Evolutionary conservation across 1,140 invertebrate genomes (phyloP), one percentile per base, ranked within the genome.

Genomic region (Cydia fagiglandana): DNA sequence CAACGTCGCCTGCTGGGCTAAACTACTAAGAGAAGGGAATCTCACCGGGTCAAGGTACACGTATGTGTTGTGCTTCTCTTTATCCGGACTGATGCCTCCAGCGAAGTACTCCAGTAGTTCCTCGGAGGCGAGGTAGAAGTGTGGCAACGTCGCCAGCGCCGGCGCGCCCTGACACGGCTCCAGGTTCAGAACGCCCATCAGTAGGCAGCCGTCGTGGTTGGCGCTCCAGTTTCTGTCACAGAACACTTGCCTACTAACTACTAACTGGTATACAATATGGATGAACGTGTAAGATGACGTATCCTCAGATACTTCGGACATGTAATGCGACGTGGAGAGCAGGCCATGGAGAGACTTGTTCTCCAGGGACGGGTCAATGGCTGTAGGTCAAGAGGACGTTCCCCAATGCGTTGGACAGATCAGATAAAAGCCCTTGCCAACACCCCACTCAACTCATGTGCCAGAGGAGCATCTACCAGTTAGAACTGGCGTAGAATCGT

Each of bases 21-120:
- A 73, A 75, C 13, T 47, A 56, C 17, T 17, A n/a, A 24, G n/a
- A 24, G 45, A 34, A 17, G 12, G 3, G 75, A 68, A 47, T 88
- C 93, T 93, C 86, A 95, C 95, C 73, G 94, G 93, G 81, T 96
- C 94, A 13, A 96, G 85, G 82, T 95, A 94, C 3, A 94, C 87
- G 76, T 91, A 95, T 38, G 92, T 94, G 75, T 92, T 91, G 79
- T 95, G 95, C 73, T 94, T 93, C 50, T 94, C 92, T 66, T 84
- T 86, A 76, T 94, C 91, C 0, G 95, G 94, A 1, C 88, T 91
- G 0, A 95, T 79, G 5, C 95, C 95, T 1, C 89, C 86, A 1
- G 94, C 93, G 73, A 92, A 87, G 76, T 88, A 94, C 4, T 92
- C 88, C 20, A 88, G 78, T 6, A 93, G 77, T 73, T 91, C 93